Conservation (phyloP, 2,797 vertebrate species). For the Sebastes taczanowskii region DNA sequence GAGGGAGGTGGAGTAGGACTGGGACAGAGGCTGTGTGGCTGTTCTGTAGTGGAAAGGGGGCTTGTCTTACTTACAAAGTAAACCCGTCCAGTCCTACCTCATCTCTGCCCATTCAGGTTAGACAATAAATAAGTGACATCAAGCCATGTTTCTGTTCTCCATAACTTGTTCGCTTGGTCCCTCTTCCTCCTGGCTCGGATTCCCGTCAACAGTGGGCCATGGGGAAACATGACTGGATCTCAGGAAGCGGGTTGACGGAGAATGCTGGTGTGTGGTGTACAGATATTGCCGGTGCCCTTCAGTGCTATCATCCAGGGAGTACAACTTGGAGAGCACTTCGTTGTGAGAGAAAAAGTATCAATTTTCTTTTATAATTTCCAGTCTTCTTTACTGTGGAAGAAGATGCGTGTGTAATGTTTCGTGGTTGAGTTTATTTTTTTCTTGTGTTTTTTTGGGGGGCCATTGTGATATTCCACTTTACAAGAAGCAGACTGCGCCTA, state of each 20-base stretch:
- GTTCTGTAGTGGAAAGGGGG: constrained; percentile 83
- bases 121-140: constrained; percentile 98
- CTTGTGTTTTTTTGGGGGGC: constrained; percentile 70
- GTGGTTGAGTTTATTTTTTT: constrained; percentile 83
- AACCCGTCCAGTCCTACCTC: constrained; percentile 88
- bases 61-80: constrained; percentile 75
- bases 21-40: constrained; percentile 75
- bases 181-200: constrained; percentile 78
- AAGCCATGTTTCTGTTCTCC: constrained; percentile 87
- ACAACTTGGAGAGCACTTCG: constrained; percentile 87
- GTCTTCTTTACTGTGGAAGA: constrained; percentile 84
- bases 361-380: constrained; percentile 83
- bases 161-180: constrained; percentile 76
- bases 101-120: constrained; percentile 88
- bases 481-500: constrained; percentile 98
- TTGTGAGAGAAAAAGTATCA: constrained; percentile 81
- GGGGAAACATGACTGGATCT: constrained; percentile 87
- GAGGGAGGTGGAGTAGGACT: constrained; percentile 79
- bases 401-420: constrained; percentile 78
- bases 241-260: constrained; percentile 84
- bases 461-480: constrained; percentile 86
- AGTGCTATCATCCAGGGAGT: constrained; percentile 92
- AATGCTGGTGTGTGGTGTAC: constrained; percentile 75
- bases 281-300: constrained; percentile 88
- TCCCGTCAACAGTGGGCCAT: constrained; percentile 74